Base-by-base conservation (phyloP, 2,888 invertebrate genomes). In the Sphaerophoria taeniata region DNA sequence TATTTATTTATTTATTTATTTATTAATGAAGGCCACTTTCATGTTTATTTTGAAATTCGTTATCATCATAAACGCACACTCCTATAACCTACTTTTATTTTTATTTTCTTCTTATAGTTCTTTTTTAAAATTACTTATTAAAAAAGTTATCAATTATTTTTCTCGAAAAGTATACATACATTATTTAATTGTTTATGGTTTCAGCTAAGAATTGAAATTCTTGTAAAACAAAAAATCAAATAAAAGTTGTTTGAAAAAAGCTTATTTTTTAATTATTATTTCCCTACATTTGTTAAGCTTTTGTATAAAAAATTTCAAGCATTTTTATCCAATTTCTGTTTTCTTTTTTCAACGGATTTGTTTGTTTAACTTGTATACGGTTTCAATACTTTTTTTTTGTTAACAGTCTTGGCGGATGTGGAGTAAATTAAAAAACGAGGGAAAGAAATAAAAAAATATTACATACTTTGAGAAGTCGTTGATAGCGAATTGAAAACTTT, bases 21-120 rank as follows among this genome's bases (percentile, higher is more conserved):
- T 67, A 24, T 58, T 58, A 58, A 76, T 61, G 56, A 81, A 73
- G 87, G 86, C 80, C 75, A 84, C 70, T 76, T 65, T 87, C 61
- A 84, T 79, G 81, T 82, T 85, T 85, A 85, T 75, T 81, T 86
- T 78, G 86, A 85, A 85, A 81, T 73, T 85, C 85, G 81, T 76
- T 81, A 81, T 85, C 81, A 81, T 73, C 67, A 81, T 81, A 77
- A 85, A 85, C 81, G 75, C 73, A 81, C 81, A 75, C 74, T 65
- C 71, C 65, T 74, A 43, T 56, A 43, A 67, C 51, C 53, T 53
- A 73, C 9, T 16, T 33, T 61, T 49, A 53, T 24, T 49, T 51
- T 33, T 51, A 24, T 31, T 34, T 16, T 31, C 16, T 55, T 45
- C 12, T 6, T 74, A 56, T 12, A 39, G 7, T 36, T n/a, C n/a